Evolutionary conservation across 2,113 vertebrate species (phyloP).

Genomic region (Numida meleagris): DNA sequence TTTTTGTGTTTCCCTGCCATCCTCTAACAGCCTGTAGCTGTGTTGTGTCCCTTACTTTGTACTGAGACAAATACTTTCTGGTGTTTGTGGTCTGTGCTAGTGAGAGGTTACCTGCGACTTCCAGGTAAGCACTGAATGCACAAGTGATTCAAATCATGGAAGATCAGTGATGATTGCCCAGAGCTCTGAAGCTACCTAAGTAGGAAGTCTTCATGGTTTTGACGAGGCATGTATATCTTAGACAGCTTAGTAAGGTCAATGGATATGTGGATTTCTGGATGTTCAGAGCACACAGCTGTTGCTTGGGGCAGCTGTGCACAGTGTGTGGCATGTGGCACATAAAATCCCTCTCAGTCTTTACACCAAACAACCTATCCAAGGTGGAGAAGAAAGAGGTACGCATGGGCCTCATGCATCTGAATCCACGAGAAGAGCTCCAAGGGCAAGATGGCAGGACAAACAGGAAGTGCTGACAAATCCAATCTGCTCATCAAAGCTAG

Average conservation of each 20-base stretch:
- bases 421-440: background rate
- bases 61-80: background rate
- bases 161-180: background rate
- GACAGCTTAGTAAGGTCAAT: background rate
- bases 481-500: background rate
- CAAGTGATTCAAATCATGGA: background rate
- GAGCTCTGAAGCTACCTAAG: accelerated
- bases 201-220: background rate
- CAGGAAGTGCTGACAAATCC: background rate
- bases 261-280: background rate
- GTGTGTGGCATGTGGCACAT: accelerated
- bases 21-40: background rate
- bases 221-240: background rate
- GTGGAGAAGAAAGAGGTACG: background rate
- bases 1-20: background rate
- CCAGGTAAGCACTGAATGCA: background rate
- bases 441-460: background rate
- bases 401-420: background rate
- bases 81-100: background rate
- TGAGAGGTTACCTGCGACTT: background rate
- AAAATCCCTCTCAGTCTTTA: background rate
- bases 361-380: background rate
- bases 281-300: background rate
- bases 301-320: background rate
- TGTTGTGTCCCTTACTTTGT: background rate